A percentile compares a stretch with the other conserved stretches of the same genome.
Evolutionary conservation across 64 coral and sea anemone species (phyloP).

Genomic region (Pachyseris speciosa): DNA sequence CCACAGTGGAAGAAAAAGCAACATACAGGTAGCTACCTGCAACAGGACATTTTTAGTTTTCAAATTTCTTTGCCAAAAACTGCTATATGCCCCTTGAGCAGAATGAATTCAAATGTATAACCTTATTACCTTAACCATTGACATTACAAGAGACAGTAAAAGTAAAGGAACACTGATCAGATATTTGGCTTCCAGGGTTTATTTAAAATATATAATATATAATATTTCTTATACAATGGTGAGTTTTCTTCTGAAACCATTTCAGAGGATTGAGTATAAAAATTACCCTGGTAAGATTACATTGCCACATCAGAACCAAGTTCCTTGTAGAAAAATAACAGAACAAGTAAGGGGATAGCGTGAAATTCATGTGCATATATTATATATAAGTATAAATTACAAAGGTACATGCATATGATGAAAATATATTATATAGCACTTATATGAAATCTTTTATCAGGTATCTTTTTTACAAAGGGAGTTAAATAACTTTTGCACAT

Average conservation of each 20-base stretch:
- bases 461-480: conserved; percentile 21
- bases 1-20: too few relatives aligned
- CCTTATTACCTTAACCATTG: neutral
- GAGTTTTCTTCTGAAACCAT: conserved; percentile 8
- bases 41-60: too few relatives aligned
- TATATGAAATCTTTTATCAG: conserved; percentile 31
- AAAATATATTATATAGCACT: conserved; percentile 66
- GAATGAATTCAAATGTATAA: too few relatives aligned
- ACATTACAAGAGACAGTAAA: neutral
- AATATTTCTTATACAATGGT: conserved; percentile 2
- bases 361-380: conserved; percentile 52
- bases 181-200: conserved; percentile 35
- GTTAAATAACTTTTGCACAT: conserved; percentile 35
- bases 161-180: neutral
- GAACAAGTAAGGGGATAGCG: neutral
- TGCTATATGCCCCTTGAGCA: too few relatives aligned
- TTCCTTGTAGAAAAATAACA: conserved; percentile 46
- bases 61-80: too few relatives aligned
- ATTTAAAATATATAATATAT: conserved; percentile 52
- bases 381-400: conserved; percentile 63
- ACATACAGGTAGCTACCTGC: too few relatives aligned
- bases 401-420: conserved; percentile 56
- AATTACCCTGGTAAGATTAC: conserved; percentile 27
- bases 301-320: neutral
- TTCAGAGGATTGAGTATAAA: conserved; percentile 31